Conservation (phyloP, 30 jellyfish, hydroid and myxozoan species). For the Chironex yamaguchii region DNA sequence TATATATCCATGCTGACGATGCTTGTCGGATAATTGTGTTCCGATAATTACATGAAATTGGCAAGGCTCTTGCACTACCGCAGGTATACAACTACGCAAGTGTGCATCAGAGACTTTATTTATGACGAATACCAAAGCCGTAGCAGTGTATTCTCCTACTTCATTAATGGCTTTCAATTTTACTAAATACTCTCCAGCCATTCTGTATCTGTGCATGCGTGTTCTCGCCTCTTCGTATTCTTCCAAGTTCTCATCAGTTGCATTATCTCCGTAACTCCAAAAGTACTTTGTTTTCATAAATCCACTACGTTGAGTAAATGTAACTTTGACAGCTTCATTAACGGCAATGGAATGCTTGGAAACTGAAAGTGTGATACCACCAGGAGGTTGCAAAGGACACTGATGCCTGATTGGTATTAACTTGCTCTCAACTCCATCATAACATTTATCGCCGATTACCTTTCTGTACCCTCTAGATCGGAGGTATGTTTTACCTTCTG, state of each 20-base stretch:
- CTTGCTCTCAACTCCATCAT: constrained; percentile 84
- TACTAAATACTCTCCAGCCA: constrained; percentile 70
- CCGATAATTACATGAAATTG: constrained; percentile 45
- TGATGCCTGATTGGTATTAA: constrained; percentile 50
- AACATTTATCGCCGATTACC: constrained; percentile 71
- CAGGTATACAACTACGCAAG: constrained; percentile 59
- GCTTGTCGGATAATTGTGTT: constrained; percentile 22
- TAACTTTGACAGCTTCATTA: constrained; percentile 31
- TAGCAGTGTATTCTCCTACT: constrained; percentile 69
- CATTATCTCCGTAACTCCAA: constrained; percentile 86
- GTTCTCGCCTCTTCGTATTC: constrained; percentile 56
- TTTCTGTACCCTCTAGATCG: constrained; percentile 79
- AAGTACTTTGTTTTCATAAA: constrained; percentile 66
- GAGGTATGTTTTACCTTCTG: constrained; percentile 56
- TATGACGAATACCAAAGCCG: constrained; percentile 61
- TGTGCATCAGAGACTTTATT: constrained; percentile 62
- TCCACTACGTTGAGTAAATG: constrained; percentile 67
- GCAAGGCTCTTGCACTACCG: constrained; percentile 47
- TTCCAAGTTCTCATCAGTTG: not conserved
- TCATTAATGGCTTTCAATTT: constrained; percentile 69
- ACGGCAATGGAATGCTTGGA: constrained; percentile 68
- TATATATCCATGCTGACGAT: constrained; percentile 64
- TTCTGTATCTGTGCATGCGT: constrained; percentile 45
- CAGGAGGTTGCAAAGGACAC: constrained; percentile 85
- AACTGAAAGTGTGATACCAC: constrained; percentile 55